Evolutionary conservation across 1,140 invertebrate species (phyloP), one percentile per base, ranked within the genome.

Genomic region (Pseudomyrmex gracilis): DNA sequence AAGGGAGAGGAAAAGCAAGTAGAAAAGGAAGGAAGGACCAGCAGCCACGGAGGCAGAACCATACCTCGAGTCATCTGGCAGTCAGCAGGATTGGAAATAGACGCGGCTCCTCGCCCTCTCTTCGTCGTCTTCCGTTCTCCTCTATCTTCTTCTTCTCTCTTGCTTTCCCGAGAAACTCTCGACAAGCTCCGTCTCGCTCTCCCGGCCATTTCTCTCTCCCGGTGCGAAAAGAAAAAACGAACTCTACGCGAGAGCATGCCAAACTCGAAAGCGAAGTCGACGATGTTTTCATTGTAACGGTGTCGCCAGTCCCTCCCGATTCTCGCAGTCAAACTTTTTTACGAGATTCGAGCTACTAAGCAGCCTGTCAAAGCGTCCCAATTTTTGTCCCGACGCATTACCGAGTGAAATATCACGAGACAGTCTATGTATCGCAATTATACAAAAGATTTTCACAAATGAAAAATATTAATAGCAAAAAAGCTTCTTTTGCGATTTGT

Each of bases 81-180:
- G 92, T 93, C 92, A 92, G 91, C 92, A 91, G 90, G 83, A 92
- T 94, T 93, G 89, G 91, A 94, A 93, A 94, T 93, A 94, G 93
- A 93, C 86, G 63, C 82, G 87, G 82, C 83, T 82, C 73, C 83
- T 82, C 73, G 80, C 84, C 87, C 84, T 80, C 73, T 87, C 34
- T 85, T 87, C 86, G 55, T 45, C 80, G 78, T 49, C 57, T 58
- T 66, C 53, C 63, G 15, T 61, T 51, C 80, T 76, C 34, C 7
- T 5, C 5, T n/a, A n/a, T n/a, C n/a, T n/a, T n/a, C 84, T 73
- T 67, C 85, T 90, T 89, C 77, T 60, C 67, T 73, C 77, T 82
- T 89, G 66, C 55, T 12, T 53, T 58, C n/a, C 22, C 51, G 63
- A 55, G 49, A 66, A 66, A 47, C 70, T 73, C 61, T 63, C 74